These are phyloP conservation scores for Pandemis heparana DNA, from an alignment of 2,888 invertebrate species.

Conservation along the genomic window DNA sequence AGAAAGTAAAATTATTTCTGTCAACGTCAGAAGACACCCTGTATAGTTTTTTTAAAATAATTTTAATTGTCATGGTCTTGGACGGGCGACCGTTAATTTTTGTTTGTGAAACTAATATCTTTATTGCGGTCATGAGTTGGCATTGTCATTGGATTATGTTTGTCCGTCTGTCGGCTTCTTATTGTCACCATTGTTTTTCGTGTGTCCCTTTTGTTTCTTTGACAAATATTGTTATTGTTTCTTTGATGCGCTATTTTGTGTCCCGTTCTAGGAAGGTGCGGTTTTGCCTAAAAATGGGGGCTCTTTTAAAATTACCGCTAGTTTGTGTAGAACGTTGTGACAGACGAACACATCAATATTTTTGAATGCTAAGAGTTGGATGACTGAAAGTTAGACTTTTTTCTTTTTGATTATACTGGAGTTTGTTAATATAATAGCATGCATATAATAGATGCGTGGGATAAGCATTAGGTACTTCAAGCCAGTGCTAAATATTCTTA, in stretches of 20 bases:
- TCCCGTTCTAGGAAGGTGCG: neutral
- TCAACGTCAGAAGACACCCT: neutral
- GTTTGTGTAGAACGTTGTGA: neutral
- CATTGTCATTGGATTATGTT: neutral
- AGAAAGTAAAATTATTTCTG: too few species aligned
- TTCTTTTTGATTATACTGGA: too few species aligned
- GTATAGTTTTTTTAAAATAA: neutral
- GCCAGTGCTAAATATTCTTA: too few species aligned
- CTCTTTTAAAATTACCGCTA: neutral
- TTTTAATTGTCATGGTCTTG: neutral
- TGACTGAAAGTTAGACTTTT: too few species aligned
- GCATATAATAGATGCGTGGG: too few species aligned
- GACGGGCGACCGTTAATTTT: neutral
- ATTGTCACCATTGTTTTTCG: slow-evolving; percentile 8
- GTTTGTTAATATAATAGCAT: too few species aligned
- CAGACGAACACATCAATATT: too few species aligned
- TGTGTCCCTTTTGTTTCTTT: neutral
- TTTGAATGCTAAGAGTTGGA: too few species aligned
- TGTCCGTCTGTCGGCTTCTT: slow-evolving; percentile 3
- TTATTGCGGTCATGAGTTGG: slow-evolving; percentile 12
- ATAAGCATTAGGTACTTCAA: too few species aligned
- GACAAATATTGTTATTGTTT: slow-evolving; percentile 1
- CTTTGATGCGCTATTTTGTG: neutral
- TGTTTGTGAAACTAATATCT: slow-evolving; percentile 12
- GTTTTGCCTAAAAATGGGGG: neutral